A percentile compares a stretch with the other conserved stretches of the same genome.
These are phyloP conservation scores for Neocrepidodera transversa DNA, from an alignment of 2,888 invertebrate species.

Conservation along the genomic window DNA sequence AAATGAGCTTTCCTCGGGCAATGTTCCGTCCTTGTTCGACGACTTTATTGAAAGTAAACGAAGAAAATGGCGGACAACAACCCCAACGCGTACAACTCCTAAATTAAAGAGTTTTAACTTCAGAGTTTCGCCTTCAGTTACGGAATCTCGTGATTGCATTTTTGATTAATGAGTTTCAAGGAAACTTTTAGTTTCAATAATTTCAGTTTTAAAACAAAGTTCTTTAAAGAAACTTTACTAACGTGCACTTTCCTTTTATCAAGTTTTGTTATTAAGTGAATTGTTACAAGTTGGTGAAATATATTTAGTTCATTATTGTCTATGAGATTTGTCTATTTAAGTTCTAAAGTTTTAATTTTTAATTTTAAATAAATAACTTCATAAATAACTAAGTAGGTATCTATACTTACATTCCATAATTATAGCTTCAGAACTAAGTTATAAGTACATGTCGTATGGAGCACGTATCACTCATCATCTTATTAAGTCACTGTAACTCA, in stretches of 20 bases:
- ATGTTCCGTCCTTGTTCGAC: conserved; percentile 5
- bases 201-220: conserved; percentile 13
- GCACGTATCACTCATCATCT: no score
- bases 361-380: no score
- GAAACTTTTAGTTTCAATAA: conserved; percentile 31
- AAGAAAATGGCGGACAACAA: conserved; percentile 18
- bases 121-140: conserved; percentile 9
- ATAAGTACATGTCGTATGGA: no score
- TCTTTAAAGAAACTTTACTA: conserved; percentile 4
- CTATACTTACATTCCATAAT: no score
- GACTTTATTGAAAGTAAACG: conserved; percentile 18
- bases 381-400: no score
- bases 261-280: background rate
- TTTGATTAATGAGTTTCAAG: conserved; percentile 34
- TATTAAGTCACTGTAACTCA: no score
- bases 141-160: conserved; percentile 29
- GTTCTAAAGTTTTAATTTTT: no score
- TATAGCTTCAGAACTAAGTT: no score
- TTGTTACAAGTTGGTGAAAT: no score
- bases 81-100: conserved; percentile 11
- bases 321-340: no score
- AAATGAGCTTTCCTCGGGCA: conserved; percentile 14
- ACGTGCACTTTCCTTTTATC: background rate
- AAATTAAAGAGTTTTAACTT: conserved; percentile 27
- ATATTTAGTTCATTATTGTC: no score